phyloP scores from a whole-genome alignment of 2,888 invertebrate species.

The Isotomurus palustris region DNA sequence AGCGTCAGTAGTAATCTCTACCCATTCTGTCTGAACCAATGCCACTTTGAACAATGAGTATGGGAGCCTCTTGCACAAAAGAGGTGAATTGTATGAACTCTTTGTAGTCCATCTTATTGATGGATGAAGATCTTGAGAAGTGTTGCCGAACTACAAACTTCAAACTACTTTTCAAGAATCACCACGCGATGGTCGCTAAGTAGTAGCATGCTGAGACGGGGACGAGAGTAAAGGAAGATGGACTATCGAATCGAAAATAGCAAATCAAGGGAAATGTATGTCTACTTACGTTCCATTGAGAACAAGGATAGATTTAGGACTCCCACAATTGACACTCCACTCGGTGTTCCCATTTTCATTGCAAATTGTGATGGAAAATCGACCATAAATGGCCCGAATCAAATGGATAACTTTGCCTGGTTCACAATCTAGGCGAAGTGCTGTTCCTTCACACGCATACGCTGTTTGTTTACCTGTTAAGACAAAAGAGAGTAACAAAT shows the following conservation, averaged over 20 bases:
- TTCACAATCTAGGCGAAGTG: conserved; percentile 79
- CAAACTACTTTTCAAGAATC: too few relatives aligned
- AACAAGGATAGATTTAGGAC: conserved; percentile 78
- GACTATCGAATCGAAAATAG: background rate
- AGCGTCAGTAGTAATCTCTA: too few relatives aligned
- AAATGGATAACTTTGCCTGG: conserved; percentile 85
- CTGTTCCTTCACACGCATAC: conserved; percentile 91
- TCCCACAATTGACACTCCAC: conserved; percentile 95
- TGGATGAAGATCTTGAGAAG: conserved; percentile 4
- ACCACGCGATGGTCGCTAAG: too few relatives aligned
- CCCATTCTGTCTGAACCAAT: too few relatives aligned
- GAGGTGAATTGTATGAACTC: too few relatives aligned
- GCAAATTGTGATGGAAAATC: conserved; percentile 91
- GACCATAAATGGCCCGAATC: conserved; percentile 89
- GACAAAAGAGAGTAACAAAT: conserved; percentile 28
- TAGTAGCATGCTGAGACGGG: background rate
- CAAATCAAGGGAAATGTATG: conserved; percentile 11
- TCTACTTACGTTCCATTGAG: conserved; percentile 73
- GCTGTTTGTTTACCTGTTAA: conserved; percentile 76
- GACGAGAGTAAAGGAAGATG: background rate
- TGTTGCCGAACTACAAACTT: too few relatives aligned
- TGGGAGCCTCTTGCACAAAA: too few relatives aligned
- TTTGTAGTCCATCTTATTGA: conserved; percentile 6
- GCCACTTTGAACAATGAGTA: too few relatives aligned
- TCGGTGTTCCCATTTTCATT: conserved; percentile 94